Evolutionary conservation across 2,113 vertebrate genomes (phyloP).

Genomic region (Podarcis muralis): DNA sequence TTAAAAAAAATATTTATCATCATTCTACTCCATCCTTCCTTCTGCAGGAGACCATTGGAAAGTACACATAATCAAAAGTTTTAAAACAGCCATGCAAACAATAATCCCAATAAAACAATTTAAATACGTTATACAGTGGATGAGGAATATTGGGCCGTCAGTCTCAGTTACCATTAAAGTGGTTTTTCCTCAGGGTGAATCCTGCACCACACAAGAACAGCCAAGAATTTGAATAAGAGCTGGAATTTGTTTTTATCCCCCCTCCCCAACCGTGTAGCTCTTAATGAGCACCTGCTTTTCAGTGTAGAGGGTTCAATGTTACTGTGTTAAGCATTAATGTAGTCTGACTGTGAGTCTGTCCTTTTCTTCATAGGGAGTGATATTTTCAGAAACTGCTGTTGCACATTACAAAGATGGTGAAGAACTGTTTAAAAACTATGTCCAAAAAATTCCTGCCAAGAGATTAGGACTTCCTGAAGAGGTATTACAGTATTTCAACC

Average conservation of each 20-base stretch:
- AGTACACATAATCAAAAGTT: too few relatives aligned
- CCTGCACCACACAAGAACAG: not conserved
- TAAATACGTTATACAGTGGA: too few relatives aligned
- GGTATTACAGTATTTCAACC: conserved; percentile 70
- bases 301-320: not conserved
- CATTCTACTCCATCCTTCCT: too few relatives aligned
- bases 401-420: conserved; percentile 85
- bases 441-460: conserved; percentile 81
- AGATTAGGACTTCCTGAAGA: conserved; percentile 88
- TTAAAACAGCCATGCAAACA: too few relatives aligned
- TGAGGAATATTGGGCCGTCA: too few relatives aligned
- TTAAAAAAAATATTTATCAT: not conserved
- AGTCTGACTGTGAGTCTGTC: not conserved
- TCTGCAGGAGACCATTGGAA: too few relatives aligned
- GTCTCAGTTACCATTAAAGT: not conserved
- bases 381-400: conserved; percentile 88
- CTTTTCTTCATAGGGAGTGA: conserved; percentile 77
- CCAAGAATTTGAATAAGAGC: not conserved
- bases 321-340: not conserved
- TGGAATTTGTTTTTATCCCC: conserved; percentile 14
- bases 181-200: not conserved
- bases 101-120: too few relatives aligned
- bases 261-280: too few relatives aligned
- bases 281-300: not conserved
- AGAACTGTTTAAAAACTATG: conserved; percentile 71